Evolutionary conservation across 2,113 vertebrate genomes (phyloP), one percentile per base, ranked within the genome.

Genomic region (Heterocephalus glaber): DNA sequence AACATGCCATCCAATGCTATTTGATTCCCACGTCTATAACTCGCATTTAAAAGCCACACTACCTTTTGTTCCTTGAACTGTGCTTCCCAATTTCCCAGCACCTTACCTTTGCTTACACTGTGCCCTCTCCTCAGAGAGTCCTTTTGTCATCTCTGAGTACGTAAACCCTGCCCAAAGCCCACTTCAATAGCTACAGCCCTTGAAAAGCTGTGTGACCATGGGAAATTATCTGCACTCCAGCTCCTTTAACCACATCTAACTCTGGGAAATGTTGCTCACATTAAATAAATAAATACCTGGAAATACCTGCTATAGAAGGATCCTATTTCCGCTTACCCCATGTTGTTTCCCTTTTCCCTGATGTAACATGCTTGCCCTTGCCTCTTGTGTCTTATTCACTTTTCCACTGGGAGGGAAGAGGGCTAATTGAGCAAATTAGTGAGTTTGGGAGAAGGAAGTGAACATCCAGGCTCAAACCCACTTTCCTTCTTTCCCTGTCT

Each of bases 251-350:
- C 41, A 22, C 61, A 22, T 58, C 66, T 58, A 66, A 77, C 35
- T 82, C 47, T 58, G 52, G 3, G 54, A 87, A 84, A 80, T 65
- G 22, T 54, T 89, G 66, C 11, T 94, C 49, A 35, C 30, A 41
- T 61, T 66, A 44, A 82, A 82, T n/a, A 84, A 94, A n/a, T 47
- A 60, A 82, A 82, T 38, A 90, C 35, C 60, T 88, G 54, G n/a
- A 49, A 91, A 94, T n/a, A n/a, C n/a, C 63, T 63, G 24, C 79
- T 44, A 56, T 35, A 41, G 68, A 35, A n/a, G 10, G 44, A 54
- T 81, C 16, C 56, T 56, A 60, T 86, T 56, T n/a, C 35, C 35
- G 38, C 35, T 33, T 35, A 63, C 5, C 11, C 35, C 4, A 3
- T 12, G n/a, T 83, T 49, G 74, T 49, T 76, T 49, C 74, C 41